Evolutionary conservation across 1,140 invertebrate genomes (phyloP).

Genomic region (Belonocnema kinseyi): DNA sequence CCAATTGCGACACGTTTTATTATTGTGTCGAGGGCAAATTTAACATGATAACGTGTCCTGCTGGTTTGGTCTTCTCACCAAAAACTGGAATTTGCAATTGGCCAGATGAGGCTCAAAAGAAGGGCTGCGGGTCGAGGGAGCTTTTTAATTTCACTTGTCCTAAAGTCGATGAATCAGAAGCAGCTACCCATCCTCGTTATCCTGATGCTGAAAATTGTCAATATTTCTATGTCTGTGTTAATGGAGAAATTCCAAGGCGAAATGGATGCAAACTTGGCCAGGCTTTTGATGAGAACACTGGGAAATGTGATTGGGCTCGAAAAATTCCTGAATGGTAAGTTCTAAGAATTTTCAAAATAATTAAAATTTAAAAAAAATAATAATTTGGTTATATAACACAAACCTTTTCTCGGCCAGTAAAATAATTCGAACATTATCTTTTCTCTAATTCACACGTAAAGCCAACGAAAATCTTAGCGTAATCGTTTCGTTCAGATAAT

Average conservation of each 20-base stretch:
- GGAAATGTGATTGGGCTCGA: slow-evolving; percentile 91
- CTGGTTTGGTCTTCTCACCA: slow-evolving; percentile 91
- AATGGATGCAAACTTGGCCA: slow-evolving; percentile 93
- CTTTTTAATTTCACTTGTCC: slow-evolving; percentile 92
- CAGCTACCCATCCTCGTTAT: slow-evolving; percentile 88
- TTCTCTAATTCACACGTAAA: too few species aligned
- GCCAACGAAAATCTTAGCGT: too few species aligned
- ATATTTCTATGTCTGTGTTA: slow-evolving; percentile 94
- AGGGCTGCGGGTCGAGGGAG: slow-evolving; percentile 88
- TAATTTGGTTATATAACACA: too few species aligned
- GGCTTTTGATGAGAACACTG: slow-evolving; percentile 90
- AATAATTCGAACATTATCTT: too few species aligned
- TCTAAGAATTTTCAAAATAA: neutral
- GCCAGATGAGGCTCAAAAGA: slow-evolving; percentile 92
- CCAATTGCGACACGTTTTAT: slow-evolving; percentile 92
- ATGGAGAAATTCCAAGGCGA: slow-evolving; percentile 87
- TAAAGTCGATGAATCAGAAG: slow-evolving; percentile 83
- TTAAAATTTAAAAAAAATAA: too few species aligned
- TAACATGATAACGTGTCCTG: slow-evolving; percentile 92
- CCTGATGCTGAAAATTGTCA: slow-evolving; percentile 93
- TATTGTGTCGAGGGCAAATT: slow-evolving; percentile 93
- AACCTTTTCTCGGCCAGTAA: too few species aligned
- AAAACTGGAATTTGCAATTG: slow-evolving; percentile 93
- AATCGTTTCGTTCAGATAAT: too few species aligned
- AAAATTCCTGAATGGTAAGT: slow-evolving; percentile 92